phyloP scores from a whole-genome alignment of 2,888 invertebrate species.

The Limnephilus auricula region DNA sequence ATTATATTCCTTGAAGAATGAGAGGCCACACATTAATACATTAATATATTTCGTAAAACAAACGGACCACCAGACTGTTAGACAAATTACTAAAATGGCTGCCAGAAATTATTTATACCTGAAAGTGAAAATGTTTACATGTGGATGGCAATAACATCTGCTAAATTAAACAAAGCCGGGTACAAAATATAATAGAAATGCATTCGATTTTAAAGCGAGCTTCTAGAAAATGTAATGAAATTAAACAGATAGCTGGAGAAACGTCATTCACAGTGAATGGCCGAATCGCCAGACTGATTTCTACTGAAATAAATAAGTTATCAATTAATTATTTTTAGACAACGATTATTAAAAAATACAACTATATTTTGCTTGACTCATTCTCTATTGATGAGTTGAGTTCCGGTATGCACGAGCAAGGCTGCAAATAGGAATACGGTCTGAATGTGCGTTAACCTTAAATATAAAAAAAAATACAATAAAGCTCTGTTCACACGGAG shows the following conservation, averaged over 20 bases:
- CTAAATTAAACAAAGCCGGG: not conserved
- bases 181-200: not conserved
- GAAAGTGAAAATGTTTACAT: conserved; percentile 25
- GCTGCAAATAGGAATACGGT: not conserved
- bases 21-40: not conserved
- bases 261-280: not conserved
- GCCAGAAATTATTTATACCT: not conserved
- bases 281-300: not conserved
- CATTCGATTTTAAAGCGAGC: not conserved
- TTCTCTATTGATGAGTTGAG: not conserved
- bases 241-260: not conserved
- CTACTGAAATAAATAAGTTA: not conserved
- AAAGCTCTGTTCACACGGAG: too few species aligned
- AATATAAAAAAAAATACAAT: too few species aligned
- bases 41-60: not conserved
- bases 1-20: not conserved
- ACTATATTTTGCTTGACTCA: not conserved
- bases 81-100: conserved; percentile 2
- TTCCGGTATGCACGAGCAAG: not conserved
- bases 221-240: not conserved
- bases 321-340: not conserved
- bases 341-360: not conserved
- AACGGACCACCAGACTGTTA: not conserved
- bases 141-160: not conserved
- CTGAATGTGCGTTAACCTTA: not conserved